Evolutionary conservation across 2,888 invertebrate genomes (phyloP).

Genomic region (Limnephilus auricula): DNA sequence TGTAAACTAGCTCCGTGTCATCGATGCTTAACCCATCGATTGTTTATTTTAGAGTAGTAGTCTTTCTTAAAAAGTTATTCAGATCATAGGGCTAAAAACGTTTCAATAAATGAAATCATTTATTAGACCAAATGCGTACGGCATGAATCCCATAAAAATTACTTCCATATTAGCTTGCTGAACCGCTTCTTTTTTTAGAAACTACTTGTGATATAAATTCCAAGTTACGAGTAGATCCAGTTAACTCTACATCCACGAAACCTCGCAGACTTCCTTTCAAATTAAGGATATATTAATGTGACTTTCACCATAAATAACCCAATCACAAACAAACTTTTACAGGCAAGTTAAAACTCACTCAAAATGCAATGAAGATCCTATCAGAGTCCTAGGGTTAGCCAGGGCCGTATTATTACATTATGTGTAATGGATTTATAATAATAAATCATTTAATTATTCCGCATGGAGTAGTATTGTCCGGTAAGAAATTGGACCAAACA

Average conservation of each 20-base stretch:
- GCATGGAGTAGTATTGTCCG: too few species aligned
- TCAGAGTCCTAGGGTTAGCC: not conserved
- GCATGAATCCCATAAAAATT: not conserved
- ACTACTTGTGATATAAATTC: not conserved
- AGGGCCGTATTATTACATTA: not conserved
- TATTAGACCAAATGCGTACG: not conserved
- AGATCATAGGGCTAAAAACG: too few species aligned
- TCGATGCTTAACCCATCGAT: not conserved
- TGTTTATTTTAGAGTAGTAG: not conserved
- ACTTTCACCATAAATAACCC: constrained; percentile 26
- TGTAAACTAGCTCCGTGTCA: too few species aligned
- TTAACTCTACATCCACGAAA: not conserved
- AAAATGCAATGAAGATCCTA: constrained; percentile 41
- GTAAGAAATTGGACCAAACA: too few species aligned
- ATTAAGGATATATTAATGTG: constrained; percentile 23
- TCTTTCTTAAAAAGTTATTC: too few species aligned
- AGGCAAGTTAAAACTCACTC: constrained; percentile 33
- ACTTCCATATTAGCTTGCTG: not conserved
- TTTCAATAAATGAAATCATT: too few species aligned
- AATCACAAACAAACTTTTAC: not conserved
- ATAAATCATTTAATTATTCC: not conserved
- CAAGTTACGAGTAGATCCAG: not conserved
- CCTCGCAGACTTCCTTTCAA: not conserved
- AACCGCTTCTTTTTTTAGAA: not conserved
- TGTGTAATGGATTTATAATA: not conserved